These are phyloP conservation scores for Onychomys arenicola DNA, from an alignment of 2,797 vertebrate species.

Conservation along the genomic window DNA sequence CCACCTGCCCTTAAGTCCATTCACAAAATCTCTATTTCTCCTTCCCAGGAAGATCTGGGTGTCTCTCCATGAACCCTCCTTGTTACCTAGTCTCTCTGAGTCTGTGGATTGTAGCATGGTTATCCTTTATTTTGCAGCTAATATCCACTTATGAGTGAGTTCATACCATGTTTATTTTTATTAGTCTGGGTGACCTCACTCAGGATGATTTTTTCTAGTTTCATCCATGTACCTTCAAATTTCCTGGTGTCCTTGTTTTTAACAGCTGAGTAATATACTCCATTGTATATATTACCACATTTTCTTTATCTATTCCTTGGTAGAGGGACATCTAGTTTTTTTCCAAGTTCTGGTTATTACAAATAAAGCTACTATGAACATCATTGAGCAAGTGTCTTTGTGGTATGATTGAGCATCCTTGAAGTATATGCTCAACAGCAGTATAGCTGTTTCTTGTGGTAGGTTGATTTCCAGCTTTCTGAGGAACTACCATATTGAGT, in stretches of 20 bases:
- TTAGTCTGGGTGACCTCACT: not conserved
- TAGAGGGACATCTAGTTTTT: not conserved
- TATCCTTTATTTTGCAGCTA: not conserved
- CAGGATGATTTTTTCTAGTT: not conserved
- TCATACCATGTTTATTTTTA: not conserved
- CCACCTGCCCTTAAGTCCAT: not conserved
- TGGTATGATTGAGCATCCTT: not conserved
- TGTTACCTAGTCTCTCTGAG: not conserved
- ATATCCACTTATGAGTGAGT: not conserved
- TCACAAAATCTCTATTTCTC: not conserved
- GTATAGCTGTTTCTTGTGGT: not conserved
- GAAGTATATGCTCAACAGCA: not conserved
- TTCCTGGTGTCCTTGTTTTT: not conserved
- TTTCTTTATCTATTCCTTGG: not conserved
- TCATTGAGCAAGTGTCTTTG: not conserved
- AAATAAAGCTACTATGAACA: not conserved
- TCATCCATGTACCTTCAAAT: not conserved
- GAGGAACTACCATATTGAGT: not conserved
- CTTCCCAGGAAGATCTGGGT: not conserved
- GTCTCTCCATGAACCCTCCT: not conserved
- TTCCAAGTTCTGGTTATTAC: not conserved
- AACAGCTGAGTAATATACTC: not conserved
- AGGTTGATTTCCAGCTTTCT: not conserved
- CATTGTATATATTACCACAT: not conserved
- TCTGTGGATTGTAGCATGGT: not conserved